Base-by-base conservation (phyloP, 2,888 invertebrate genomes). In the Dryococelus australis region DNA sequence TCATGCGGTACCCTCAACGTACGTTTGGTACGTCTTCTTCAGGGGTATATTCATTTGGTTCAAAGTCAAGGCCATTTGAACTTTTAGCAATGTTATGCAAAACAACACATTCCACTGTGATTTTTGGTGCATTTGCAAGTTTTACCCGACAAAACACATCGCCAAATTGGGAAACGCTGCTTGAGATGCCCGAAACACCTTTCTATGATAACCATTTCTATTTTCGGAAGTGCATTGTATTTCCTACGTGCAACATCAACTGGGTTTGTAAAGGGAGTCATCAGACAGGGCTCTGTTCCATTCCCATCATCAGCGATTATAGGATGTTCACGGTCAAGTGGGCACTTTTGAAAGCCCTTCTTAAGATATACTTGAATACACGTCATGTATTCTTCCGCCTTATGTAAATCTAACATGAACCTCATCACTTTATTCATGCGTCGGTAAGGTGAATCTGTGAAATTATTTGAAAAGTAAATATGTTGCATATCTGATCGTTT, bases 231-330 rank as follows among this genome's bases (percentile, higher is more conserved):
- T 8, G 16, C 43, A 43, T 83, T 83, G 83, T 83, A 28, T 35
- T 43, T 83, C 28, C 83, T 27, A 20, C 43, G 3, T 35, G 24
- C 24, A 28, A 5, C 28, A 83, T 83, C 35, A 83, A 24, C 28
- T 35, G 83, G 83, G 28, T 28, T 83, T 83, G 24, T 16, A 6
- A 83, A 83, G 28, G 83, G 83, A 83, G 43, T 83, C 83, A 83
- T 83, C 35, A 83, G 24, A 13, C 28, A 83, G 16, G 83, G 83
- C 28, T 83, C 83, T 20, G 0, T 83, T 83, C 83, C 43, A n/a
- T 83, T 35, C 16, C 28, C 10, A 35, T 83, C 83, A 83, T 83
- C 28, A 83, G 35, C 35, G 26, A 83, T 16, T 24, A 83, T 26
- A 9, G 4, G 83, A n/a, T 35, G 24, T 83, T 28, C 35, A 26